Evolutionary conservation across 1,140 invertebrate species (phyloP).

Genomic region (Temnothorax nylanderi): DNA sequence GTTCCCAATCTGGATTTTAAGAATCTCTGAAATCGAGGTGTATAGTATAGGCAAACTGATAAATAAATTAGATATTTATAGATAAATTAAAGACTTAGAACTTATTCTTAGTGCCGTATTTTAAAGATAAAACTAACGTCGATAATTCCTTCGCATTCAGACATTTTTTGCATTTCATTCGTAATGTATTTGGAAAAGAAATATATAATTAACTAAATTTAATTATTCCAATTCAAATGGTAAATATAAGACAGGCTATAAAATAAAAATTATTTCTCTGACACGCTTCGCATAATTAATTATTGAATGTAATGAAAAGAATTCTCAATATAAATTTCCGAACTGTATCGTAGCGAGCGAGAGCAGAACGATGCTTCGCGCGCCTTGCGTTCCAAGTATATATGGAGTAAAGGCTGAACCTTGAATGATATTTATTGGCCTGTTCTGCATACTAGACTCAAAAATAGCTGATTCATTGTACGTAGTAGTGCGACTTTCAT

Average conservation of each 20-base stretch:
- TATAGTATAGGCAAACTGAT: not conserved
- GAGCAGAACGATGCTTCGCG: not conserved
- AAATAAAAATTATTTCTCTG: not conserved
- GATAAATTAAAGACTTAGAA: not conserved
- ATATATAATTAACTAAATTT: not conserved
- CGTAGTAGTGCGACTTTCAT: slow-evolving; percentile 59
- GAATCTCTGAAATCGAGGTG: not conserved
- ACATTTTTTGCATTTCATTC: not conserved
- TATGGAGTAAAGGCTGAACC: slow-evolving; percentile 54
- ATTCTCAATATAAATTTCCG: not conserved
- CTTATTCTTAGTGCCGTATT: not conserved
- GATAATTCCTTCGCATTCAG: not conserved
- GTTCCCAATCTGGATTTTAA: not conserved
- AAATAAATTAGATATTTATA: not conserved
- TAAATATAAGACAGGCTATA: not conserved
- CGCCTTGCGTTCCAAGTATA: slow-evolving; percentile 27
- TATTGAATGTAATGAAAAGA: not conserved
- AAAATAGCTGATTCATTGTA: slow-evolving; percentile 72
- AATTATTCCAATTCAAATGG: not conserved
- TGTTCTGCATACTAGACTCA: slow-evolving; percentile 71
- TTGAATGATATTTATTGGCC: slow-evolving; percentile 72
- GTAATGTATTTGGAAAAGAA: not conserved
- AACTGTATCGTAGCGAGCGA: not conserved
- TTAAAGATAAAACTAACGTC: not conserved
- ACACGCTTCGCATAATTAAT: not conserved